Evolutionary conservation across 2,113 vertebrate genomes (phyloP).

Genomic region (Australoheros scitulus): DNA sequence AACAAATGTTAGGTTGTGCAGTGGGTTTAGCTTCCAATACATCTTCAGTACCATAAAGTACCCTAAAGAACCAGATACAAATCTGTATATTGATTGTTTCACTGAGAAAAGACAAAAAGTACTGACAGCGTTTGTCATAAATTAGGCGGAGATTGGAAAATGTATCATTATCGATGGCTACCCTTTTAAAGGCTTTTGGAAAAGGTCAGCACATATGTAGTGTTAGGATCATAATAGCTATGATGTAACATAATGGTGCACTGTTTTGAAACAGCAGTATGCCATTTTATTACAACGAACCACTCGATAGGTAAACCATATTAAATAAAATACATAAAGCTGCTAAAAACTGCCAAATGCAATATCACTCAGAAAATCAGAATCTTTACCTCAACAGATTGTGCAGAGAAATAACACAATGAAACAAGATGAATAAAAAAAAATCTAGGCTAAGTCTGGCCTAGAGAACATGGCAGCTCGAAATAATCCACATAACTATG

Average conservation of each 20-base stretch:
- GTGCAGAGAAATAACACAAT: not conserved
- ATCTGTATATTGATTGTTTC: constrained; percentile 49
- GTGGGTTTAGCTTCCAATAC: not conserved
- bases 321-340: not conserved
- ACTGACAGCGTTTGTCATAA: constrained; percentile 58
- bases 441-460: constrained; percentile 7
- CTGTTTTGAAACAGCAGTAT: not conserved
- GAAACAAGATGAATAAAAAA: not conserved
- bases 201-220: constrained; percentile 54
- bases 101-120: constrained; percentile 44
- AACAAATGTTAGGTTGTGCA: not conserved
- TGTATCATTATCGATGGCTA: constrained; percentile 50
- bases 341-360: not conserved
- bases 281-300: not conserved
- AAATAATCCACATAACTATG: constrained; percentile 19
- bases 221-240: not conserved
- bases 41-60: constrained; percentile 11
- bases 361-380: not conserved
- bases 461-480: not conserved
- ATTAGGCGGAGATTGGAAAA: constrained; percentile 47
- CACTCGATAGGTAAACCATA: not conserved
- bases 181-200: constrained; percentile 54
- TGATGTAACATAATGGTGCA: not conserved
- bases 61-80: constrained; percentile 22
- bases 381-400: not conserved